phyloP scores from a whole-genome alignment of 2,888 invertebrate genomes.

The Pseudococcus viburni region DNA sequence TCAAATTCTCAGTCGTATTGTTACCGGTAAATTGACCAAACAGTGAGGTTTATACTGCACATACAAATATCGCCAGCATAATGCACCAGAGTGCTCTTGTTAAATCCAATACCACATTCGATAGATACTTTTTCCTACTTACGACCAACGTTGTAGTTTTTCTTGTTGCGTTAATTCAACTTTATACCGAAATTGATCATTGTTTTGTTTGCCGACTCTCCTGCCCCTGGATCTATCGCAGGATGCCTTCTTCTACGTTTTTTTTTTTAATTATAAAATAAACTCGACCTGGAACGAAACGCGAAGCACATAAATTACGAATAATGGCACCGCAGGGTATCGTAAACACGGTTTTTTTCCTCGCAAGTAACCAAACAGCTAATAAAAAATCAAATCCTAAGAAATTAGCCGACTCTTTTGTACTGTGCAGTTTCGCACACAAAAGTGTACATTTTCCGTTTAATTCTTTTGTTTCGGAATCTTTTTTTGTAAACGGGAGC shows the following conservation, averaged over 20 bases:
- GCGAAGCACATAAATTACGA: constrained; percentile 15
- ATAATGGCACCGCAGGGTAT: constrained; percentile 47
- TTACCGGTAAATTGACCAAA: constrained; percentile 36
- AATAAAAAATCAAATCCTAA: constrained; percentile 54
- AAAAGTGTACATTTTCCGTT: constrained; percentile 15
- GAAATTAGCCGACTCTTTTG: constrained; percentile 50
- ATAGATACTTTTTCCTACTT: constrained; percentile 24
- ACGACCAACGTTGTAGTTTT: background rate
- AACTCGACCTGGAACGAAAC: constrained; percentile 38
- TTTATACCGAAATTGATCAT: constrained; percentile 43
- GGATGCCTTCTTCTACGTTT: background rate
- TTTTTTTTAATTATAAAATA: constrained; percentile 47
- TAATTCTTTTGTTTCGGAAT: background rate
- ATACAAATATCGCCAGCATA: background rate
- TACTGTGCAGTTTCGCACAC: background rate
- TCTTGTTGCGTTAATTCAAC: constrained; percentile 36
- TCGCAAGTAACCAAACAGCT: constrained; percentile 32
- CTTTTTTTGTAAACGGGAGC: background rate
- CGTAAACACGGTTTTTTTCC: constrained; percentile 21
- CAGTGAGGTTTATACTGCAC: background rate
- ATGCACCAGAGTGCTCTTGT: constrained; percentile 20
- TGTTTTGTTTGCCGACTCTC: background rate
- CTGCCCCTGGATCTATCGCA: background rate
- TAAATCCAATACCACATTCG: constrained; percentile 5
- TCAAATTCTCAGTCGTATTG: constrained; percentile 43